Evolutionary conservation across 2,113 vertebrate species (phyloP), one percentile per base, ranked within the genome.

Genomic region (Dicerorhinus sumatrensis): DNA sequence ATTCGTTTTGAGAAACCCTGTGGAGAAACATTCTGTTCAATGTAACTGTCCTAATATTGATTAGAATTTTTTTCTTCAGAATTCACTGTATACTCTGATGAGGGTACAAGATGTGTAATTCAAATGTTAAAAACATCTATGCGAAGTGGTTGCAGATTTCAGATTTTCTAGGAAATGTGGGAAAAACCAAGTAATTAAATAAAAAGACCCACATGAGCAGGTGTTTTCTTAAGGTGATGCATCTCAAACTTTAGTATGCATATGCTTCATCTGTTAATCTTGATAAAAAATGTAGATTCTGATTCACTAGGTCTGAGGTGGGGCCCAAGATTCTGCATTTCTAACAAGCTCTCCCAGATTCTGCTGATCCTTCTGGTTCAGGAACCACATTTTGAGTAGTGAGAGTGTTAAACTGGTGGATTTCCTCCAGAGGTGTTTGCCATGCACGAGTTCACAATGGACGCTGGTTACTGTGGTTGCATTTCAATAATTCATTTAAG

Each of bases 1-100:
- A 89, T 79, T 97, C 54, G 4, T 84, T 89, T 95, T 89, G 18
- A 79, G 70, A 95, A 92, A 89, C 5, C 39, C 27, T 54, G 21
- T 88, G 79, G 62, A 42, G n/a, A 95, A 54, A 91, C 5, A 42
- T 86, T 85, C 36, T 39, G 7, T 79, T 91, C 42, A 72, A 1
- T 54, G 27, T 79, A 83, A 31, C 39, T 69, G 25, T 77, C 48
- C 33, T 91, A 48, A 51, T 62, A 51, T 58, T 92, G 51, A 72
- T 80, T 85, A 88, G 11, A 91, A 60, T 48, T 88, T 83, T 89
- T 75, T 14, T 85, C 20, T 56, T 39, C 60, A 76, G 42, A n/a
- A 65, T 92, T 89, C 48, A 60, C 2, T 76, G 67, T 9, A 77
- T 27, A 69, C 11, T 69, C 33, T 6, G 2, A 88, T 83, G 39